These are phyloP conservation scores for Ornithoptera priamus DNA, from an alignment of 2,888 invertebrate species.

Conservation along the genomic window DNA sequence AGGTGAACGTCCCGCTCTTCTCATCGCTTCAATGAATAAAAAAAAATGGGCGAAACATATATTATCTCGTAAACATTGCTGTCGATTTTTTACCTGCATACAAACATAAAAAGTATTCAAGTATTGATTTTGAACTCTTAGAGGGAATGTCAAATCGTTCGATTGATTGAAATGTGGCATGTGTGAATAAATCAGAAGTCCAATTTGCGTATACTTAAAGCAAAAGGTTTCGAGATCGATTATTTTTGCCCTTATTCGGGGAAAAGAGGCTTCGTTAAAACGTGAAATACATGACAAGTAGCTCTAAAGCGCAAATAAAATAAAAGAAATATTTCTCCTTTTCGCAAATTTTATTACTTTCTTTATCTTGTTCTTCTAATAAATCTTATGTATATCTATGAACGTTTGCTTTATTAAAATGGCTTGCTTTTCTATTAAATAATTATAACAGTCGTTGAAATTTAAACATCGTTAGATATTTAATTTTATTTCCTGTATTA, in stretches of 20 bases:
- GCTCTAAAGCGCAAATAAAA: neutral
- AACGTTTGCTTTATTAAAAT: too few species aligned
- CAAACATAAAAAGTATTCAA: too few species aligned
- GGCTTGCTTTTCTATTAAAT: neutral
- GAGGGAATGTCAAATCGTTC: too few species aligned
- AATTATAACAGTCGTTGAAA: neutral
- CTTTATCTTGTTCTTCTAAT: too few species aligned
- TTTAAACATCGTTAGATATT: neutral
- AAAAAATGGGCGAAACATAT: too few species aligned
- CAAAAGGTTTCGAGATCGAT: neutral
- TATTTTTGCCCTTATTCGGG: neutral
- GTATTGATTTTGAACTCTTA: too few species aligned
- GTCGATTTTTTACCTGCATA: too few species aligned
- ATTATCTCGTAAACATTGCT: too few species aligned
- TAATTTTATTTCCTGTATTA: neutral
- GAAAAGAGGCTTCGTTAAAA: constrained; percentile 11
- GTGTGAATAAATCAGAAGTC: constrained; percentile 14
- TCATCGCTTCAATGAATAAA: too few species aligned
- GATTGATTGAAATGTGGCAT: constrained; percentile 7
- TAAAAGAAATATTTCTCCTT: neutral
- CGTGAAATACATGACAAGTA: neutral
- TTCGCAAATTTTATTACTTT: too few species aligned
- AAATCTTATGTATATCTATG: too few species aligned
- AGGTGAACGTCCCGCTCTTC: too few species aligned
- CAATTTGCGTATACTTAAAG: constrained; percentile 8